phyloP scores from a whole-genome alignment of 2,888 invertebrate species.

The Pachycephus smyrnensis region DNA sequence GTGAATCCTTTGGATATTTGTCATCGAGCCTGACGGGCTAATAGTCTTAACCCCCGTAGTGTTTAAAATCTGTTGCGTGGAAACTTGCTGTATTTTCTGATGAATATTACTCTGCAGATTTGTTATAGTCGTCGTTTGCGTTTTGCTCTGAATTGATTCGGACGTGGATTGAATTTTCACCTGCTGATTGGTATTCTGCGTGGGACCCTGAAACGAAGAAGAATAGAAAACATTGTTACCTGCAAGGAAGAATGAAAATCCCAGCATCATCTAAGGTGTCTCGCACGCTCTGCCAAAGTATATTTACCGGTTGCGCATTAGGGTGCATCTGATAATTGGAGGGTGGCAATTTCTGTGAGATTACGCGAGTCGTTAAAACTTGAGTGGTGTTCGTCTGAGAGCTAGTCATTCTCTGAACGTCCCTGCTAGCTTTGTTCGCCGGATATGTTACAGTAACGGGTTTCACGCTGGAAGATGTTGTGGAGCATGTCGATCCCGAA shows the following conservation, averaged over 20 bases:
- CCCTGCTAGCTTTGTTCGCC: slow-evolving; percentile 37
- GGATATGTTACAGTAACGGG: slow-evolving; percentile 47
- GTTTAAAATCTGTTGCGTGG: slow-evolving; percentile 32
- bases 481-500: slow-evolving; percentile 11
- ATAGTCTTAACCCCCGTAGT: slow-evolving; percentile 41
- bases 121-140: slow-evolving; percentile 28
- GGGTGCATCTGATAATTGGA: slow-evolving; percentile 34
- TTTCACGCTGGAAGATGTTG: slow-evolving; percentile 35
- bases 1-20: slow-evolving; percentile 53
- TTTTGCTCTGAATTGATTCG: slow-evolving; percentile 28
- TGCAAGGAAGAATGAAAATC: neutral
- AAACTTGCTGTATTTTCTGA: slow-evolving; percentile 40
- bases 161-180: slow-evolving; percentile 33
- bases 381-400: slow-evolving; percentile 46
- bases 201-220: slow-evolving; percentile 25
- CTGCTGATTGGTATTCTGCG: slow-evolving; percentile 38
- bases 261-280: neutral
- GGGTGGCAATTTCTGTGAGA: slow-evolving; percentile 48
- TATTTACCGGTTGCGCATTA: slow-evolving; percentile 29
- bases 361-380: slow-evolving; percentile 46
- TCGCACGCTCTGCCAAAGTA: slow-evolving; percentile 26
- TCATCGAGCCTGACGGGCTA: slow-evolving; percentile 34
- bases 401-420: slow-evolving; percentile 37
- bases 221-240: slow-evolving; percentile 15
- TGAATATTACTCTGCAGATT: slow-evolving; percentile 35